Evolutionary conservation across 2,113 vertebrate genomes (phyloP).

Genomic region (Misgurnus anguillicaudatus): DNA sequence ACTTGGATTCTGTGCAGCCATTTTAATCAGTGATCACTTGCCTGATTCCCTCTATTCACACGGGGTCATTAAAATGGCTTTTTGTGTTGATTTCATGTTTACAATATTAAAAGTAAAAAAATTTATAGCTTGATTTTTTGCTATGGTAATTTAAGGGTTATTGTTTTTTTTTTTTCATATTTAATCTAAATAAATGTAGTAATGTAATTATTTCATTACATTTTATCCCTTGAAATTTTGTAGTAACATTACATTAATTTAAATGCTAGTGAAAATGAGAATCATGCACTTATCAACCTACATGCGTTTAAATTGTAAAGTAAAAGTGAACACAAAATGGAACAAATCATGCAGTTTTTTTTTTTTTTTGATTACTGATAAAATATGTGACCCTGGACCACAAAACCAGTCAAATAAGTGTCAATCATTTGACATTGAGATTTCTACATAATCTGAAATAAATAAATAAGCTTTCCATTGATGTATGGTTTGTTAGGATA

Average conservation of each 20-base stretch:
- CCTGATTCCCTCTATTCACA: background rate
- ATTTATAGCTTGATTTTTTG: no score
- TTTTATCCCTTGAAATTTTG: background rate
- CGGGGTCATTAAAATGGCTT: background rate
- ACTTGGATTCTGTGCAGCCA: constrained; percentile 3
- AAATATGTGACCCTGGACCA: no score
- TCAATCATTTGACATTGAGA: no score
- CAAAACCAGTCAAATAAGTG: no score
- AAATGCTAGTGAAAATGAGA: background rate
- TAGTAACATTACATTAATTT: background rate
- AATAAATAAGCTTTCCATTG: no score
- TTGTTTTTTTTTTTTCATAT: background rate
- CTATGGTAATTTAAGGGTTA: no score
- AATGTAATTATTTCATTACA: background rate
- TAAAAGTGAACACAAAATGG: background rate
- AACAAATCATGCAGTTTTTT: background rate
- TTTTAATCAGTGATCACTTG: constrained; percentile 16
- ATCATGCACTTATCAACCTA: background rate
- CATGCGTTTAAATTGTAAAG: background rate
- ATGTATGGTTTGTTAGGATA: no score
- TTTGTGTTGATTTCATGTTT: background rate
- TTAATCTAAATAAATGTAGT: background rate
- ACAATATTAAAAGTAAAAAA: background rate
- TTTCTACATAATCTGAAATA: no score
- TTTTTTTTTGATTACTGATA: background rate